Evolutionary conservation across 1,140 invertebrate species (phyloP).

Genomic region (Bombus balteatus): DNA sequence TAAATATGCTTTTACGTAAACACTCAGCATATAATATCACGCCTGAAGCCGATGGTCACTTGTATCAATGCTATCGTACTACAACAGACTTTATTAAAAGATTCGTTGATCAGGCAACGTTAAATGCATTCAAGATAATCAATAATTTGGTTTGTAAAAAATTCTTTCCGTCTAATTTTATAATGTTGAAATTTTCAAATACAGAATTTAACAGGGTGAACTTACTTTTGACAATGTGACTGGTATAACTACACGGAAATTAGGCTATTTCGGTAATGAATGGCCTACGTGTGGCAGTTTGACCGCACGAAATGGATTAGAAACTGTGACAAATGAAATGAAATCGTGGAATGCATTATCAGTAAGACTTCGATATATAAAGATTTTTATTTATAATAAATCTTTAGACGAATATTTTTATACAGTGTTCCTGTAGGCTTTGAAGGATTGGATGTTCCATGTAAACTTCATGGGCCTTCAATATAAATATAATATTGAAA

Average conservation of each 20-base stretch:
- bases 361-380: constrained; percentile 32
- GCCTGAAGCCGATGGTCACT: neutral
- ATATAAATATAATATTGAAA: constrained; percentile 26
- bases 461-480: constrained; percentile 56
- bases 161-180: neutral
- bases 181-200: neutral
- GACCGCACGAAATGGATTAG: constrained; percentile 29
- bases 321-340: constrained; percentile 64
- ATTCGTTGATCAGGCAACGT: constrained; percentile 25
- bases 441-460: constrained; percentile 68
- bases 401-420: neutral
- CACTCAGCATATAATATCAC: constrained; percentile 7
- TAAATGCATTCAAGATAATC: constrained; percentile 21
- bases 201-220: neutral
- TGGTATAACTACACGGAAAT: neutral
- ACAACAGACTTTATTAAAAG: constrained; percentile 23
- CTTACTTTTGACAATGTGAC: neutral
- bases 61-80: constrained; percentile 11
- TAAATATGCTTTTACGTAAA: constrained; percentile 10
- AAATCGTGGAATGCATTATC: constrained; percentile 62
- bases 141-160: constrained; percentile 46
- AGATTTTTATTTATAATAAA: neutral
- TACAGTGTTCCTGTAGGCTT: constrained; percentile 45
- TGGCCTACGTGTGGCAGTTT: constrained; percentile 62
- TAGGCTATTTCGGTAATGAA: constrained; percentile 9